Evolutionary conservation across 2,797 vertebrate species (phyloP), one percentile per base, ranked within the genome.

Genomic region (Xiphorhynchus erythropygius): DNA sequence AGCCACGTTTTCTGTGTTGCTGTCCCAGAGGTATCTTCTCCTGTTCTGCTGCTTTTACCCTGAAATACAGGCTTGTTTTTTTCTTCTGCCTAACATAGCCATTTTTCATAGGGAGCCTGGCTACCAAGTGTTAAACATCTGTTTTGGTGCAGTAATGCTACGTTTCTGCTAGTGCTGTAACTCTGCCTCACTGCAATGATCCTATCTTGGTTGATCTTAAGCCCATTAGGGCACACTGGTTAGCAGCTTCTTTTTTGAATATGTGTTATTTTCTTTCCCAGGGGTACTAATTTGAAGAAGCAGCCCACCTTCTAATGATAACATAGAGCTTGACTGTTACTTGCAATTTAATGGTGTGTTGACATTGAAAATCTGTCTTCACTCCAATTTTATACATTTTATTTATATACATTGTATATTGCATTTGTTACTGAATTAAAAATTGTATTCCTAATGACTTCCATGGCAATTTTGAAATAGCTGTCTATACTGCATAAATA

Each of bases 401-500:
- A 75, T 91, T 91, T 90, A 84, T 84, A 27, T 47, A 30, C 42
- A 23, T 79, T 0, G 0, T 85, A 42, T 87, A 90, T 76, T 67
- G 52, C n/a, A 49, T 93, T 96, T 93, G 46, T 89, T 91, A 85
- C 47, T 50, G 76, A 76, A 88, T 92, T 94, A 94, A 93, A 94
- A 94, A 57, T n/a, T 67, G 6, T 77, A 10, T 80, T 93, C 84
- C 42, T 96, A 84, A 80, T 93, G 69, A 91, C 28, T 91, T 80
- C 64, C 39, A 60, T 18, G 47, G 73, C 79, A 88, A 49, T 94
- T 95, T 88, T 92, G 62, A 94, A 91, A 71, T 77, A 77, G 53
- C 50, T 92, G 64, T 70, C 84, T 93, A 64, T 75, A 85, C 74
- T 92, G 71, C 63, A 93, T 95, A 93, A 96, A 91, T 97, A 94